Evolutionary conservation across 2,888 invertebrate species (phyloP), one percentile per base, ranked within the genome.

Genomic region (Mesopsocus fuscifrons): DNA sequence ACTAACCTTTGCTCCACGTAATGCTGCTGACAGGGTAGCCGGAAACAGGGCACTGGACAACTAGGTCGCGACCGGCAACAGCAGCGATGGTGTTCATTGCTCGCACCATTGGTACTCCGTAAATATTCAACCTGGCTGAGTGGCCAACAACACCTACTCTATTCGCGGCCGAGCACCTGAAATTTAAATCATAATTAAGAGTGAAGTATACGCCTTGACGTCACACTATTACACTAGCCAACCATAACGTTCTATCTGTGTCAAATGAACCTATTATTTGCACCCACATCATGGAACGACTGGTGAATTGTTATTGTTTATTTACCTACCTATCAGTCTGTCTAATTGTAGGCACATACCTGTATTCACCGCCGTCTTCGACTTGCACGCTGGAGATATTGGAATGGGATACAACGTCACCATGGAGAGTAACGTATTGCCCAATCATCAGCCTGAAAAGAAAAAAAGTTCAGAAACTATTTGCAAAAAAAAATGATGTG

Each of bases 41-140:
- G 2, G 57, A 57, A 3, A 56, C 57, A 3, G 60, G 60, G 45
- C 60, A 60, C 17, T 53, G 52, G 21, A 60, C 53, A n/a, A 51
- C 48, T 18, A 59, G 48, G 33, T 50, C 49, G 43, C 54, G 53
- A 8, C 60, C 60, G 3, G 59, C 57, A n/a, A 59, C 57, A 1
- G 59, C 59, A 3, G 57, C 56, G 26, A 60, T 53, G 18, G 55
- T 52, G 2, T 55, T 53, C 50, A 58, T 56, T 31, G 51, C 52
- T 4, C 59, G 53, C 13, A 58, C 52, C 21, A 54, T 51, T 8
- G 59, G 60, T 16, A 54, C 52, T 8, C 59, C 59, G 53, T 68
- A 68, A 46, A 72, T 65, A 55, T 69, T 67, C 47, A 72, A 59
- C 44, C 64, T 55, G 2, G 65, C 65, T 13, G 62, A 57, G 52